Evolutionary conservation across 2,888 invertebrate genomes (phyloP), one percentile per base, ranked within the genome.

Genomic region (Carterocephalus palaemon): DNA sequence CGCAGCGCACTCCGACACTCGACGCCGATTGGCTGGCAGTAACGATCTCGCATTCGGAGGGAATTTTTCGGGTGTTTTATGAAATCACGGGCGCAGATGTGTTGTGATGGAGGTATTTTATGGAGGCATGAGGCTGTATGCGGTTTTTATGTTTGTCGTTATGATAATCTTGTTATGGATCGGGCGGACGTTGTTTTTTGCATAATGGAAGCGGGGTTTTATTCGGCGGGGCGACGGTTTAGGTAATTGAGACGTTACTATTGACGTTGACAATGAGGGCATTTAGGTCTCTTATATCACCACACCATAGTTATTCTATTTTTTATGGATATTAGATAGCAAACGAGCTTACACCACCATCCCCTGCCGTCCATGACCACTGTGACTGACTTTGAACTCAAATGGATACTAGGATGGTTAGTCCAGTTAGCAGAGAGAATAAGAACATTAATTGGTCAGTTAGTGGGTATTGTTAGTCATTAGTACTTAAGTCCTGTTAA

Each of bases 151-250:
- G 71, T 74, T 70, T 68, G 64, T 64, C 61, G 51, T 77, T 82
- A 83, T 83, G 75, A 83, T 82, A 83, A 82, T 82, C 70, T 70
- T 61, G 77, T 82, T 83, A 81, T 77, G 75, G 73, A 70, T 67
- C 51, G 48, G 59, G 61, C 51, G 66, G 58, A 67, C 64, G 68
- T 69, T 72, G 74, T n/a, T 75, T 79, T 79, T 79, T 78, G 72
- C 75, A 75, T 80, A 79, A 82, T 82, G 75, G 67, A 60, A 56
- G 13, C 8, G 8, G 36, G 16, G 36, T 45, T 36, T 41, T 46
- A 43, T 46, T 43, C 23, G 37, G 33, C 46, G 37, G 33, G 24
- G 33, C 39, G 41, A 19, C 15, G 19, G 16, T n/a, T n/a, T 16
- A 7, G 36, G 32, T 42, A 34, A 34, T 42, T 34, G 41, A 26